phyloP scores from a whole-genome alignment of 2,797 vertebrate genomes.

The Chrosomus eos region DNA sequence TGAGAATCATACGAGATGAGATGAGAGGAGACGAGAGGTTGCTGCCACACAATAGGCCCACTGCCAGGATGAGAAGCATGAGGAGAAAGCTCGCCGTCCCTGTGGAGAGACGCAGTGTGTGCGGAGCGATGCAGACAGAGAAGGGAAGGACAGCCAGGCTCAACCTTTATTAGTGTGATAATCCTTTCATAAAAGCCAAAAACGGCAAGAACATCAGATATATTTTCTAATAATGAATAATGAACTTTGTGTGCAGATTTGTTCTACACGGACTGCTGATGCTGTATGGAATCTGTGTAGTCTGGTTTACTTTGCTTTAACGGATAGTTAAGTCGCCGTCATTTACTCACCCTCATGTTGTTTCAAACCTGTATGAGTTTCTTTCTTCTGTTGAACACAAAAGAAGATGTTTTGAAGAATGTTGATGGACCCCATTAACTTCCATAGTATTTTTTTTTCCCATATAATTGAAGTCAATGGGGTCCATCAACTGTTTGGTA shows the following conservation, averaged over 20 bases:
- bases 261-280: background rate
- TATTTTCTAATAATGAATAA: slow-evolving; percentile 12
- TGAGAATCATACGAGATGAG: slow-evolving; percentile 37
- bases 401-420: no score
- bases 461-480: no score
- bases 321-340: background rate
- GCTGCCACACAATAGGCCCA: slow-evolving; percentile 36
- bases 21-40: slow-evolving; percentile 48
- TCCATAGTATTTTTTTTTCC: no score
- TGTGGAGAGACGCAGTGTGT: slow-evolving; percentile 26
- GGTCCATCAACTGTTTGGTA: no score
- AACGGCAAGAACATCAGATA: background rate
- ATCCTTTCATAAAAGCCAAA: slow-evolving; percentile 45
- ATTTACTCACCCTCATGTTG: background rate
- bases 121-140: slow-evolving; percentile 37
- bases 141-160: slow-evolving; percentile 40
- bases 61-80: slow-evolving; percentile 31
- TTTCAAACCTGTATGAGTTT: background rate
- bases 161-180: slow-evolving; percentile 51
- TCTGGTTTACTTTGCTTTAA: background rate
- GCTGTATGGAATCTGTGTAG: background rate
- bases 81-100: slow-evolving; percentile 27
- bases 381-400: no score
- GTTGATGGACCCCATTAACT: no score
- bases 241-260: background rate